These are phyloP conservation scores for Hylyphantes graminicola DNA, from an alignment of 1,140 invertebrate genomes.

Conservation along the genomic window DNA sequence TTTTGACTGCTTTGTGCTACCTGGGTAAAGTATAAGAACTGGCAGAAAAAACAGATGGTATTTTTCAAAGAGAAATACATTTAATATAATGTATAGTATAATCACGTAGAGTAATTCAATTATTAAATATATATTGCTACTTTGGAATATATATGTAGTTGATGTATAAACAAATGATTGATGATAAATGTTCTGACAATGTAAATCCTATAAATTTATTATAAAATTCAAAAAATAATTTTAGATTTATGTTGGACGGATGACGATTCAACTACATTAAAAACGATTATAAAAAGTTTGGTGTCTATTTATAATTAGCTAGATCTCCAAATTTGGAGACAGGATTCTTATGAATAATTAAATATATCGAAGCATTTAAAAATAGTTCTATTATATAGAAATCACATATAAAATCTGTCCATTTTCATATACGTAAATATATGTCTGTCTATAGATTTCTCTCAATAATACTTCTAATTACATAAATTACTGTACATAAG, in stretches of 20 bases:
- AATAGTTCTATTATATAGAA: constrained; percentile 18
- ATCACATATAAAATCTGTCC: constrained; percentile 19
- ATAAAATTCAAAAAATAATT: no score
- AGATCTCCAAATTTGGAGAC: background rate
- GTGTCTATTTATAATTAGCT: background rate
- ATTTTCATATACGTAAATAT: constrained; percentile 19
- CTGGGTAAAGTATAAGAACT: no score
- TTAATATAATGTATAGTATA: no score
- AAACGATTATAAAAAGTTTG: background rate
- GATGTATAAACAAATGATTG: no score
- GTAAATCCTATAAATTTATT: no score
- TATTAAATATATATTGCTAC: no score
- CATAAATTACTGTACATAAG: constrained; percentile 48
- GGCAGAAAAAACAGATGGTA: no score
- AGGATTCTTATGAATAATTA: constrained; percentile 15
- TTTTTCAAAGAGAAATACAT: no score
- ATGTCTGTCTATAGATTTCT: constrained; percentile 46
- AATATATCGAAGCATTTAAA: background rate
- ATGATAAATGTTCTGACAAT: no score
- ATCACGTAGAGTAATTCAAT: no score
- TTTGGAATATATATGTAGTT: no score
- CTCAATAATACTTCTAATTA: constrained; percentile 44
- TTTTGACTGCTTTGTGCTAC: no score
- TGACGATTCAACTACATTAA: background rate
- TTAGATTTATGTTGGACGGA: background rate